Base-by-base conservation (phyloP, 2,888 invertebrate species). In the Drosophila colorata region DNA sequence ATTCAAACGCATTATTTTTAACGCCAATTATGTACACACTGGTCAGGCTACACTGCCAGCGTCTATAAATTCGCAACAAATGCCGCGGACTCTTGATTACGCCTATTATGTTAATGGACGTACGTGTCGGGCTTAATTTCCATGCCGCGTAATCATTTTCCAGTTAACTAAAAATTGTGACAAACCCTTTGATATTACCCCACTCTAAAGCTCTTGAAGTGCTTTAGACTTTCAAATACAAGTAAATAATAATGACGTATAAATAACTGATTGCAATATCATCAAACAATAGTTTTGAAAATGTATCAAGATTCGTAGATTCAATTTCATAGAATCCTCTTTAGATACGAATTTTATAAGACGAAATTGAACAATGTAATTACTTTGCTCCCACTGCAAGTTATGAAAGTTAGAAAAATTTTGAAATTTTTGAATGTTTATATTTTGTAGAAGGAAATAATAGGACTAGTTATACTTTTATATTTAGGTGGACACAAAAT, bases 1-100 rank as follows among this genome's bases (percentile, higher is more conserved):
- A 75, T 86, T 81, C 58, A 78, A 82, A 87, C 69, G 88, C 88
- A 88, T 82, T 82, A 82, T 82, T 87, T 82, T 82, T 87, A 78
- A 81, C 79, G 72, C 86, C 79, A 82, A 81, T 82, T 82, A 78
- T 69, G 57, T 56, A 73, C 73, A 73, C 53, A 63, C 72, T 55
- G 78, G 69, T 20, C 51, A n/a, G 33, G 51, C 11, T 31, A 14
- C 40, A 56, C 48, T 28, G 31, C 20, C 43, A 56, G 75, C 25
- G 61, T 49, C 82, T 61, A 85, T 88, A 85, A 85, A 88, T 85
- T 79, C 83, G 76, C 58, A 71, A 63, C 76, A 88, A 82, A 79
- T 86, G 73, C 78, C 68, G 60, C 69, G 60, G 40, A 52, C 78
- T 63, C 71, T 69, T 85, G 86, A 83, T 87, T 85, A 71, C 69